These are phyloP conservation scores for Melanostoma mellinum DNA, from an alignment of 2,888 invertebrate genomes.

Conservation along the genomic window DNA sequence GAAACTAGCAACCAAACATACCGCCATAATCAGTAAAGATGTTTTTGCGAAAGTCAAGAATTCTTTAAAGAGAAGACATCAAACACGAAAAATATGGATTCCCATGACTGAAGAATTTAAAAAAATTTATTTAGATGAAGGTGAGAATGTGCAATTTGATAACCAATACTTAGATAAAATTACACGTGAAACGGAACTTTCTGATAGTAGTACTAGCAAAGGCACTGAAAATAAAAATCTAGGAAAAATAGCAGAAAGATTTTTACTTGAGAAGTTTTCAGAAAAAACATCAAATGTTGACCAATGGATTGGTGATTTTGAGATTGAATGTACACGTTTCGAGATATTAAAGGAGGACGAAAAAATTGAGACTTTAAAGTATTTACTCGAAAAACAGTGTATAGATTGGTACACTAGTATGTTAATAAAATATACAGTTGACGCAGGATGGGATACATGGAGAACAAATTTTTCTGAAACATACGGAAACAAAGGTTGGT, in stretches of 20 bases:
- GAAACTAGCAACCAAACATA: slow-evolving; percentile 4
- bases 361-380: slow-evolving; percentile 67
- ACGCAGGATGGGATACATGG: slow-evolving; percentile 58
- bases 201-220: no score
- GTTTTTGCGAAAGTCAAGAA: slow-evolving; percentile 32
- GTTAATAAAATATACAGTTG: slow-evolving; percentile 62
- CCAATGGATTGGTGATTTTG: slow-evolving; percentile 33
- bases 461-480: slow-evolving; percentile 71
- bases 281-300: slow-evolving; percentile 20
- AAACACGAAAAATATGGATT: slow-evolving; percentile 28
- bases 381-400: slow-evolving; percentile 63
- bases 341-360: slow-evolving; percentile 33
- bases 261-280: slow-evolving; percentile 27
- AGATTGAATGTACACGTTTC: slow-evolving; percentile 31
- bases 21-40: slow-evolving; percentile 4
- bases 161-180: not conserved
- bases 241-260: slow-evolving; percentile 27
- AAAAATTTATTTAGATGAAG: slow-evolving; percentile 17
- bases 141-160: slow-evolving; percentile 3
- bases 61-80: slow-evolving; percentile 20
- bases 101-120: slow-evolving; percentile 18
- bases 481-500: slow-evolving; percentile 74
- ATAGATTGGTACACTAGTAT: slow-evolving; percentile 67
- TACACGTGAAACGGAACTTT: no score
- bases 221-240: no score